Evolutionary conservation across 2,797 vertebrate genomes (phyloP), one percentile per base, ranked within the genome.

Genomic region (Pangasius krempfi): DNA sequence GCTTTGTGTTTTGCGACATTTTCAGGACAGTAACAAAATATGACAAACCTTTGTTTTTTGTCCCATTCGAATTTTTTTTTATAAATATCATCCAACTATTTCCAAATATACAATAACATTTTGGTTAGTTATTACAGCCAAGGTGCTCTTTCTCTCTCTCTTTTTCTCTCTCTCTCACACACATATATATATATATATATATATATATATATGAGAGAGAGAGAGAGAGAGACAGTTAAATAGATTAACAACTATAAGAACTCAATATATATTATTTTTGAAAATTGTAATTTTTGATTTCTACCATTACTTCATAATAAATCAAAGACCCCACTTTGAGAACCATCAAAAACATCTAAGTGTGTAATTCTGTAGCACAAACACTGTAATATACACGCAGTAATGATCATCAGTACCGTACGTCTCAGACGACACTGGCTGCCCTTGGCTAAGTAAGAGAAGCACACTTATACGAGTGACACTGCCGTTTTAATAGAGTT

Each of bases 371-470:
- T 64, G 27, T 1, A 68, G 30, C 30, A 33, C 66, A 70, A 70
- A 33, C n/a, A 68, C n/a, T 68, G 13, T 33, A 33, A 68, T 37
- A 70, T 33, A 70, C 4, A 75, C 72, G 1, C 13, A 50, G 44
- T 76, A 76, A 50, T 76, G 75, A 78, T 18, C 75, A 52, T 52
- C 75, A 78, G 75, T 8, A 16, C n/a, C 18, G 75, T 52, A 8
- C 3, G 13, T n/a, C 81, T n/a, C 20, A 44, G 20, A 64, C 1
- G 12, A 9, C 58, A 9, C 33, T 25, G 30, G 13, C 33, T 64
- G 81, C 27, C 81, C 81, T 83, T 47, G 81, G 40, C 58, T 78
- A 78, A 78, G 47, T 78, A 30, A 78, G 75, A 78, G 75, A 78
- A 52, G 72, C 75, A 78, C 47, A 22, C 27, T 30, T 84, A 1